phyloP scores from a whole-genome alignment of 2,888 invertebrate species.

The Drosophila putrida region DNA sequence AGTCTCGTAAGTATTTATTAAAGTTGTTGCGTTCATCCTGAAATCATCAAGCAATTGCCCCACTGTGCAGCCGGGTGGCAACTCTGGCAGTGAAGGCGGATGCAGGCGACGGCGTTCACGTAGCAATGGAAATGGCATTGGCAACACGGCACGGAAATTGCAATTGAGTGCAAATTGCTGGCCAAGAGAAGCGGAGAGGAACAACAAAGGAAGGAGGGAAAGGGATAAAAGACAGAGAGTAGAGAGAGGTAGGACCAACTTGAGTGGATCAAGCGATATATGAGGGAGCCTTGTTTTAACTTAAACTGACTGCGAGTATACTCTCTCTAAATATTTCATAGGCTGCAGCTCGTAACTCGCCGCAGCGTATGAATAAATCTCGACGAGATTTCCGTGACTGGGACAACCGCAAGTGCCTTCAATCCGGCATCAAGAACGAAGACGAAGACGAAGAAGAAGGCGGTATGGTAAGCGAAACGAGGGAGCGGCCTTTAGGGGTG shows the following conservation, averaged over 20 bases:
- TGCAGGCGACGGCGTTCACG: slow-evolving; percentile 56
- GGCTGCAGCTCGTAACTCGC: slow-evolving; percentile 54
- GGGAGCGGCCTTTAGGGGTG: no score
- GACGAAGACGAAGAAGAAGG: background rate
- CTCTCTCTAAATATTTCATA: slow-evolving; percentile 64
- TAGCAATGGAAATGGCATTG: slow-evolving; percentile 66
- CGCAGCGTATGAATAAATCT: slow-evolving; percentile 65
- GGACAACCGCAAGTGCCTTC: slow-evolving; percentile 19
- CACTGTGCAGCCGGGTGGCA: slow-evolving; percentile 13
- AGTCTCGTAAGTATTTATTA: no score
- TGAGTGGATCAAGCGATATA: slow-evolving; percentile 32
- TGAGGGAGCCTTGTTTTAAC: slow-evolving; percentile 18
- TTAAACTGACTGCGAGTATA: slow-evolving; percentile 21
- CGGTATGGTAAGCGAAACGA: background rate
- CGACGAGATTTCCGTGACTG: slow-evolving; percentile 45
- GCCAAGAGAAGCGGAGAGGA: background rate
- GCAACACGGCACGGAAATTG: slow-evolving; percentile 71
- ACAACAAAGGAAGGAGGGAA: background rate
- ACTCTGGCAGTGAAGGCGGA: slow-evolving; percentile 25
- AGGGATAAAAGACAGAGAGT: background rate
- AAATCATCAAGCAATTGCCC: background rate
- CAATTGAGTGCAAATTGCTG: slow-evolving; percentile 76
- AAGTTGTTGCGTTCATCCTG: no score
- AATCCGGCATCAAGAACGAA: background rate
- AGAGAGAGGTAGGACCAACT: background rate